Base-by-base conservation (phyloP, 2,888 invertebrate genomes). In the Cheiracanthium punctorium region DNA sequence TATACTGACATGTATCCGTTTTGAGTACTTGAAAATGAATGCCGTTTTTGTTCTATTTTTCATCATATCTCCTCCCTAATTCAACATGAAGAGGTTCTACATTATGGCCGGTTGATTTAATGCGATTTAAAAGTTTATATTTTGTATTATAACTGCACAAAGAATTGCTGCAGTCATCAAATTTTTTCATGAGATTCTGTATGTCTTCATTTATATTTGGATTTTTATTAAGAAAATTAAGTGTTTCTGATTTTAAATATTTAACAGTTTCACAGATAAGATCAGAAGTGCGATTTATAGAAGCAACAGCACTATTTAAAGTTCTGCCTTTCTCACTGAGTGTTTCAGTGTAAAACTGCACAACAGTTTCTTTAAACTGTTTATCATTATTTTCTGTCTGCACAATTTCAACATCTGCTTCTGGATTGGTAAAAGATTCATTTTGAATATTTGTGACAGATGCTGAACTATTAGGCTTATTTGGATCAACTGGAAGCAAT, bases 211-310 rank as follows among this genome's bases (percentile, higher is more conserved):
- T 43, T 24, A n/a, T n/a, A 5, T 29, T 20, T 20, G 12, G 20
- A 1, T 10, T 24, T n/a, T 73, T n/a, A 0, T 43, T 14, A 43
- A 73, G 20, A 20, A 24, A 73, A 24, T 28, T 24, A 12, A 73
- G 17, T 48, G 73, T 73, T 73, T 73, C 73, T 10, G 8, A 43
- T 20, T 73, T 73, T 73, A 73, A 48, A 29, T 30, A 24, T 24
- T 24, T 29, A 28, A 20, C 32, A 4, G 52, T 30, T 20, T 48
- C 14, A 28, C 14, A 10, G 7, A 73, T 17, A 5, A 73, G 17
- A n/a, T 41, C 43, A 43, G 73, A 73, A 20, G 73, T 43, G 28
- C 28, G 12, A 1, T 24, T n/a, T 17, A 73, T 43, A 20, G 48
- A 73, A 0, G 48, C 14, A n/a, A 48, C n/a, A 1, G n/a, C 5